Evolutionary conservation across 2,797 vertebrate species (phyloP).

Genomic region (Sarcoramphus papa): DNA sequence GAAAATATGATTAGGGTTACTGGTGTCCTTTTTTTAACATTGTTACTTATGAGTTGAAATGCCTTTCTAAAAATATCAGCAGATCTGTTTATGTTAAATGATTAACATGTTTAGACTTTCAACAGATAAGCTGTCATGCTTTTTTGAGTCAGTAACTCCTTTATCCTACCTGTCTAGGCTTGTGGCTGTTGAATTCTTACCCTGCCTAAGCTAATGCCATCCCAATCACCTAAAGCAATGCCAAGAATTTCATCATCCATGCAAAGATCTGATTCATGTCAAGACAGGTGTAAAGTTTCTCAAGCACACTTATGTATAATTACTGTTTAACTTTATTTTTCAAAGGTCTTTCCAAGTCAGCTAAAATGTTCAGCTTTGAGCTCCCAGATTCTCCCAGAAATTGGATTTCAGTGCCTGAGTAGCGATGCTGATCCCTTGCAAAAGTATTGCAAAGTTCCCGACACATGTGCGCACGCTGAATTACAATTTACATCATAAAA

Average conservation of each 20-base stretch:
- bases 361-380: not conserved
- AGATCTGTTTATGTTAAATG: conserved; percentile 62
- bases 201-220: conserved; percentile 29
- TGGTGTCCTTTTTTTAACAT: conserved; percentile 47
- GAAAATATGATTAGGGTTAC: conserved; percentile 12
- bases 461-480: not conserved
- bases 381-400: conserved; percentile 18
- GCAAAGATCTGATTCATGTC: conserved; percentile 52
- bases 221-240: conserved; percentile 50
- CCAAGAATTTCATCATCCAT: conserved; percentile 54
- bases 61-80: conserved; percentile 56
- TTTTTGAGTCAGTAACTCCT: conserved; percentile 51
- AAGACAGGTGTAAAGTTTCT: conserved; percentile 58
- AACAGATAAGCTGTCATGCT: conserved; percentile 42
- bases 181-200: conserved; percentile 37
- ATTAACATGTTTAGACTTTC: conserved; percentile 60
- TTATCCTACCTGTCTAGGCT: conserved; percentile 59
- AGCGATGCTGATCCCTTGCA: conserved; percentile 18
- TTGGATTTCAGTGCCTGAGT: conserved; percentile 27
- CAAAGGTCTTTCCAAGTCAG: conserved; percentile 18
- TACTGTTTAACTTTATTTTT: conserved; percentile 55
- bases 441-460: not conserved
- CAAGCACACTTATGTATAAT: conserved; percentile 44
- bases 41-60: conserved; percentile 28
- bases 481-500: conserved; percentile 14